These are phyloP conservation scores for Pheosia gnoma DNA, from an alignment of 2,888 invertebrate genomes.

Conservation along the genomic window DNA sequence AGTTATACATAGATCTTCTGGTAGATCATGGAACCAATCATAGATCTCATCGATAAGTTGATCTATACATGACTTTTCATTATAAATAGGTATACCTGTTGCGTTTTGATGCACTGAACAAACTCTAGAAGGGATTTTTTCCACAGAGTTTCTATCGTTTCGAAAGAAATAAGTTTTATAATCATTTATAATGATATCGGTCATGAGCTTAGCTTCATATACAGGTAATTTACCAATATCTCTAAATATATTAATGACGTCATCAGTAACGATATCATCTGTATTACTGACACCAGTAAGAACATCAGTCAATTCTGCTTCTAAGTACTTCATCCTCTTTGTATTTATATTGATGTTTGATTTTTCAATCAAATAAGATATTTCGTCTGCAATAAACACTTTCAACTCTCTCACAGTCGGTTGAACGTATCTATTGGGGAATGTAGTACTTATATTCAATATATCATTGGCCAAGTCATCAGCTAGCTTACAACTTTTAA, in stretches of 20 bases:
- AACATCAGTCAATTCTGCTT: slow-evolving; percentile 19
- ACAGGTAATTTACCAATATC: slow-evolving; percentile 24
- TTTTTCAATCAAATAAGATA: slow-evolving; percentile 25
- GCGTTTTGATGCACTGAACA: slow-evolving; percentile 13
- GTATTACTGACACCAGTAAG: slow-evolving; percentile 19
- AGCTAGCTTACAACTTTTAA: slow-evolving; percentile 14
- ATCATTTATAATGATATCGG: slow-evolving; percentile 27
- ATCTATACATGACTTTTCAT: slow-evolving; percentile 9
- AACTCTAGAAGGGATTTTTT: slow-evolving; percentile 11
- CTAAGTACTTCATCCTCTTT: slow-evolving; percentile 17
- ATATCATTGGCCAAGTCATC: slow-evolving; percentile 23
- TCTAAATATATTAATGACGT: slow-evolving; percentile 16
- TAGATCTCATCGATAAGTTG: slow-evolving; percentile 15
- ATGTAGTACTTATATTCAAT: slow-evolving; percentile 21
- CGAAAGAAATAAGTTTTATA: slow-evolving; percentile 31
- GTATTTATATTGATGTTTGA: slow-evolving; percentile 15
- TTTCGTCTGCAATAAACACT: slow-evolving; percentile 29
- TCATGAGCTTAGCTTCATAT: slow-evolving; percentile 26
- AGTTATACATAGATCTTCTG: slow-evolving; percentile 7
- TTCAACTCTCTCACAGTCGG: slow-evolving; percentile 30
- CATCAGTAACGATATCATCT: slow-evolving; percentile 12
- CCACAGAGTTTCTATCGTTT: background rate
- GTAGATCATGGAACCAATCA: slow-evolving; percentile 25
- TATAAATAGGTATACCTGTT: slow-evolving; percentile 9
- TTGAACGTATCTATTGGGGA: slow-evolving; percentile 18